Base-by-base conservation (phyloP, 1,140 invertebrate species). In the Drosophila simulans region DNA sequence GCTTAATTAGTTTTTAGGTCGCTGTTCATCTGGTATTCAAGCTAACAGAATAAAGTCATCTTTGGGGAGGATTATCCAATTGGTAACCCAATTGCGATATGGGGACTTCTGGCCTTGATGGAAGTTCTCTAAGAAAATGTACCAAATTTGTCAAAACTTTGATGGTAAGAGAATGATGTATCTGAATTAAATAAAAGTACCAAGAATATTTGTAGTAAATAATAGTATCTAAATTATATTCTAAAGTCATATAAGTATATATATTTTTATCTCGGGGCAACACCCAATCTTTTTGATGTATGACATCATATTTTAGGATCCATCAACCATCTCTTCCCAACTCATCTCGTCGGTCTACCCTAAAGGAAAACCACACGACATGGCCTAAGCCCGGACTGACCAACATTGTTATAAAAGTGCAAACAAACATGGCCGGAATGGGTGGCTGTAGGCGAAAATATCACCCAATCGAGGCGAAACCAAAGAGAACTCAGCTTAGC, bases 361-460 rank as follows among this genome's bases (percentile, higher is more conserved):
- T 5, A 17, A 22, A 11, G 25, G 17, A 48, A 52, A 20, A 8
- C 20, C 46, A 62, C 64, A 70, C 48, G 43, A 48, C 27, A 27
- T 55, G 62, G 62, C 49, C 62, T 45, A 46, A 53, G 43, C 57
- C 31, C 10, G 43, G 37, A 55, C 43, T 58, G 63, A 66, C 70
- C 65, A 76, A 89, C 83, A 88, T 83, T 88, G 83, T 88, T 88
- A 89, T 83, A 83, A 77, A 88, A 89, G 80, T 84, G 77, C 84
- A 89, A 89, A 74, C 77, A 85, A 85, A 84, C 77, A 80, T 80
- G 76, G 69, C 69, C 56, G 63, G 52, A 65, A n/a, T 12, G 48
- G 35, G 58, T 43, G 20, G 35, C 20, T 43, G 40, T 20, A 22
- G 58, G 59, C 5, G 35, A 40, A 25, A 58, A 17, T 62, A 10